Evolutionary conservation across 2,113 vertebrate species (phyloP).

Genomic region (Heterocephalus glaber): DNA sequence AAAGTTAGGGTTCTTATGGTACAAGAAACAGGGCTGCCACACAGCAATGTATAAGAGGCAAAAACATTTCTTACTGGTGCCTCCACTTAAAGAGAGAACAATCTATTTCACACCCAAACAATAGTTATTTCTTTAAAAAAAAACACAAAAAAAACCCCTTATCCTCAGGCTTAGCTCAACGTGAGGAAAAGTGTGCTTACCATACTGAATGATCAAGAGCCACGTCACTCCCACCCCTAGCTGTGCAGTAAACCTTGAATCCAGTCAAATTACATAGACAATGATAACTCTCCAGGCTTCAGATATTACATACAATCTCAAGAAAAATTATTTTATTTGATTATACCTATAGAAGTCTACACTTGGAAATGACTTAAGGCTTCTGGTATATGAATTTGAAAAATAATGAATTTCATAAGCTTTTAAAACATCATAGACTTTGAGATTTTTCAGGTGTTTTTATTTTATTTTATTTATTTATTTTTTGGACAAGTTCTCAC

Average conservation of each 20-base stretch:
- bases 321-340: not conserved
- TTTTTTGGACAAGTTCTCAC: no score
- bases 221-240: not conserved
- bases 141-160: no score
- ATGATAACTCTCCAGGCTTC: not conserved
- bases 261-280: not conserved
- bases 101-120: not conserved
- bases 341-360: not conserved
- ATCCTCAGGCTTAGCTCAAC: not conserved
- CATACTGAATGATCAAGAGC: not conserved
- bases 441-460: constrained; percentile 6
- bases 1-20: not conserved
- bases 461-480: not conserved
- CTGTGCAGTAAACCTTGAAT: not conserved
- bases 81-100: not conserved
- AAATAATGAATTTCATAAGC: not conserved
- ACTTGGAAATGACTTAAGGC: constrained; percentile 32
- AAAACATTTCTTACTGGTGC: not conserved
- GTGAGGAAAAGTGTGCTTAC: not conserved
- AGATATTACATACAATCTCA: not conserved
- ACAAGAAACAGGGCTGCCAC: not conserved
- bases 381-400: not conserved
- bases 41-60: not conserved
- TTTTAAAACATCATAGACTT: not conserved
- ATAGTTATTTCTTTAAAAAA: not conserved